A percentile compares a stretch with the other conserved stretches of the same genome.
Conservation (phyloP, 1,140 invertebrate genomes). For the Pseudomyrmex dendroicus region DNA sequence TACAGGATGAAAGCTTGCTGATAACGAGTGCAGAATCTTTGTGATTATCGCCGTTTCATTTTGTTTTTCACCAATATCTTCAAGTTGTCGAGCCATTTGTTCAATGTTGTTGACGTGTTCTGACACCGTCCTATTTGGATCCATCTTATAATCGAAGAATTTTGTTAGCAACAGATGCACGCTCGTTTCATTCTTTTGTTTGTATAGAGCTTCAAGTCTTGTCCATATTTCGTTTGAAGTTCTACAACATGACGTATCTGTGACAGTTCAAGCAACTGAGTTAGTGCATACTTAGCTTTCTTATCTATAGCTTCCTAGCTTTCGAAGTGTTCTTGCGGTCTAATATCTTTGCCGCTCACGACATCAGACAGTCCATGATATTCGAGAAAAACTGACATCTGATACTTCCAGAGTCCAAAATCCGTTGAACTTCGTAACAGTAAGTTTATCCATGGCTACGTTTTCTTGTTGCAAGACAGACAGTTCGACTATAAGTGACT, state of each 20-base stretch:
- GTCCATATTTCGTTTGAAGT: not conserved
- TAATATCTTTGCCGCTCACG: not conserved
- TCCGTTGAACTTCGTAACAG: too few relatives aligned
- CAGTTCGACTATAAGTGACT: too few relatives aligned
- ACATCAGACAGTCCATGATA: not conserved
- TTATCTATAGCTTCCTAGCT: not conserved
- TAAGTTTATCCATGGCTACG: too few relatives aligned
- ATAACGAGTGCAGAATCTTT: not conserved
- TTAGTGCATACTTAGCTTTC: not conserved
- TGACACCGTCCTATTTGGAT: not conserved
- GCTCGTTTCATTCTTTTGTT: not conserved
- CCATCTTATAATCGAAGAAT: constrained; percentile 17
- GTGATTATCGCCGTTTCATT: not conserved
- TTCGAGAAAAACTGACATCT: not conserved
- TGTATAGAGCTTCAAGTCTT: not conserved
- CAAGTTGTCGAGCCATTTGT: constrained; percentile 2
- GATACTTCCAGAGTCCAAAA: not conserved
- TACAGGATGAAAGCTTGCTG: not conserved
- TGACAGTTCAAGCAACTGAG: not conserved
- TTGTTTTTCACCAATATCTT: not conserved
- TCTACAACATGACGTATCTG: constrained; percentile 7
- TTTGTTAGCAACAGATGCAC: constrained; percentile 28
- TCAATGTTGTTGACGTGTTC: not conserved
- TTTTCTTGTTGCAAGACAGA: too few relatives aligned
- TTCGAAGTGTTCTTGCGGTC: not conserved